Evolutionary conservation across 2,888 invertebrate species (phyloP), one percentile per base, ranked within the genome.

Genomic region (Tuberolachnus salignus): DNA sequence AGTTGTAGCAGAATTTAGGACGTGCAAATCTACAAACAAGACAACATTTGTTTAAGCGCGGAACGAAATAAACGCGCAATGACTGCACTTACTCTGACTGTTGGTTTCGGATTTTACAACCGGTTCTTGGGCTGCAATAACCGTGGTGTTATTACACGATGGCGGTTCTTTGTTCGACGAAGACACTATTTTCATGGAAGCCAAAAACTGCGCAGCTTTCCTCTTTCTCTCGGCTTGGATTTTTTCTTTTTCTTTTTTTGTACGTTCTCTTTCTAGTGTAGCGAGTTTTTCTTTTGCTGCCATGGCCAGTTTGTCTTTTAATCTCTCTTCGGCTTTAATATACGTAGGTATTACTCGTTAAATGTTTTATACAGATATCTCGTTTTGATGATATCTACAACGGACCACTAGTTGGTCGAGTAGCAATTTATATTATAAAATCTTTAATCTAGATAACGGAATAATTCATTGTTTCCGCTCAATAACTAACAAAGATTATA

Each of bases 271-370:
- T 66, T 71, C 81, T 59, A 71, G 14, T 13, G 74, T 71, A 26
- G 78, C 78, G 14, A 82, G 75, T 80, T 82, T 81, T 80, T 81
- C 81, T 81, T 81, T 81, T 19, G 80, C 82, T 23, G 80, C 80
- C 66, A 80, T 81, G 13, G 81, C 78, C 57, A 81, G 51, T 51
- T 80, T 81, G 3, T 81, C 82, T 69, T 80, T 78, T 57, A 81
- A 61, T 59, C 80, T 82, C 49, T 82, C 82, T 80, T 81, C 75
- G 46, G 78, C 82, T 82, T 21, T 61, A 75, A 75, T 26, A 19
- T 11, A 71, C 13, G 21, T 14, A 16, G 26, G 57, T 19, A 4
- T 4, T n/a, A 49, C 9, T 23, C 14, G 2, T 23, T 23, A 13
- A 3, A 57, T 57, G 10, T 23, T 13, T 26, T 16, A 23, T 21